Base-by-base conservation (phyloP, 2,113 vertebrate species). In the Petromus typicus region DNA sequence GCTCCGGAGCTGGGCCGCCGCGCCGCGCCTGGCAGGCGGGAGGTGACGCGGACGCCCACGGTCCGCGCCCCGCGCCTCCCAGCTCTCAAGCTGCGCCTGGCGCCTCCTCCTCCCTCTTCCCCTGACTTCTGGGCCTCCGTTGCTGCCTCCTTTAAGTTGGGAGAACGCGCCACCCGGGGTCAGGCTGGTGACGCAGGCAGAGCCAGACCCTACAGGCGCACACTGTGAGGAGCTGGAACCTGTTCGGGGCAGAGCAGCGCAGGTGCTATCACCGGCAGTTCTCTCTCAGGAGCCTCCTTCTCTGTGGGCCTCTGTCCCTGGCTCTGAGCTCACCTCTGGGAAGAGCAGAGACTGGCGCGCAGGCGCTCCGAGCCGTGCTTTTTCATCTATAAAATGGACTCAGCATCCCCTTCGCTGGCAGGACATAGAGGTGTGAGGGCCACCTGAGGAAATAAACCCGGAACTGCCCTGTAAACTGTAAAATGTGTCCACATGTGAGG, bases 251-350 rank as follows among this genome's bases (percentile, higher is more conserved):
- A 54, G 20, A 34, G 75, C 73, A 18, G 5, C 4, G 1, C 22
- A 5, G 3, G 3, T 40, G 18, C 17, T 3, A 48, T 23, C 48
- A 5, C 32, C 5, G 2, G 3, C 2, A 23, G 25, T 12, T 37
- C 78, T 16, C 0, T 5, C 45, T 51, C 51, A 23, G 64, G 34
- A 4, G 3, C 57, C 18, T 43, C 87, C 16, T 23, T 51, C 37
- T 5, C 23, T 37, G 30, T 37, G 2, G 1, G 4, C 45, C 34
- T 85, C 13, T 12, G 20, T 66, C 56, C 37, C 40, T 48, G 32
- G 30, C 22, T 66, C 23, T 51, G 59, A 22, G 48, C 48, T 81
- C 23, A 30, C 18, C 1, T 45, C 37, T 61, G 75, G n/a, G 75
- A 82, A 59, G 40, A 0, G 22, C 3, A 34, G 11, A 27, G 61